Percentiles rank a stretch among this genome's conserved stretches.
phyloP scores from a whole-genome alignment of 2,797 vertebrate species.

The Phoebastria nigripes region DNA sequence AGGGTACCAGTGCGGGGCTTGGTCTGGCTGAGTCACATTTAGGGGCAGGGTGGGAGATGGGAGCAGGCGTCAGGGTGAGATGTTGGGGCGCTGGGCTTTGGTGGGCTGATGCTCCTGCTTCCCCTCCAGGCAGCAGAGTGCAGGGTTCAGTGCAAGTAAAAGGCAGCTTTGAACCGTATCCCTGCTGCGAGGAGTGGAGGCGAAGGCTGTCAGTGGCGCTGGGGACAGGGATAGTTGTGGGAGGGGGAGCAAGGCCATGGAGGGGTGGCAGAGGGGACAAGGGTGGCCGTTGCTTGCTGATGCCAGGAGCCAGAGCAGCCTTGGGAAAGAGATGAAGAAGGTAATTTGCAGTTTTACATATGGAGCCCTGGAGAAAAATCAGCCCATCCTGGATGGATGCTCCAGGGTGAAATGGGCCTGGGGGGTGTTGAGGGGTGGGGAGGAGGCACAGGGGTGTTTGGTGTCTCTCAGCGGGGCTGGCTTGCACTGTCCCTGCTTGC shows the following conservation, averaged over 20 bases:
- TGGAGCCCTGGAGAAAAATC: neutral
- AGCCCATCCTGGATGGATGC: neutral
- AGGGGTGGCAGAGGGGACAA: neutral
- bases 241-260: rapidly evolving
- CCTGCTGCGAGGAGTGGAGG: rapidly evolving
- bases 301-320: neutral
- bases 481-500: neutral
- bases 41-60: neutral
- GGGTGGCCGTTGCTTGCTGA: neutral
- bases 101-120: neutral
- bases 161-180: neutral
- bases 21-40: rapidly evolving
- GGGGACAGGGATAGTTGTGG: neutral
- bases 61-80: rapidly evolving
- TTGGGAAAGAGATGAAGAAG: neutral
- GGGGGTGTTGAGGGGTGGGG: neutral
- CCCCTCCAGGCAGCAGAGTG: neutral
- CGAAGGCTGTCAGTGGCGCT: rapidly evolving
- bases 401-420: neutral
- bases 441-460: neutral
- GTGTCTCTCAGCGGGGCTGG: neutral
- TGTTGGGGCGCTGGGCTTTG: neutral
- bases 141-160: neutral
- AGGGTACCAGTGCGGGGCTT: rapidly evolving
- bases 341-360: rapidly evolving